These are phyloP conservation scores for Mimumesa dahlbomi DNA, from an alignment of 2,888 invertebrate genomes.

Conservation along the genomic window DNA sequence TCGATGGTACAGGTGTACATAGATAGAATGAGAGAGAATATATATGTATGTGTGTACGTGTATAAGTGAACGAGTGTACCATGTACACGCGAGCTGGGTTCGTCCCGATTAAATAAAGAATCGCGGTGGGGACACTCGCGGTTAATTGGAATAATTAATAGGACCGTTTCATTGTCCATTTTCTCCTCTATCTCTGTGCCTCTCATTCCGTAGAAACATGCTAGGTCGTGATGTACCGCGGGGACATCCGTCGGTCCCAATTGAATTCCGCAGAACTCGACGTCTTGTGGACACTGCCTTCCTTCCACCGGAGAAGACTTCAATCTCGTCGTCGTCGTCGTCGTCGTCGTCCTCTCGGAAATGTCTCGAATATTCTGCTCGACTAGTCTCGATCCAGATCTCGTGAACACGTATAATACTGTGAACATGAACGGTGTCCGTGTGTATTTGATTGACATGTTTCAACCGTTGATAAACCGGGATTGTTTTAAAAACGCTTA, in stretches of 20 bases:
- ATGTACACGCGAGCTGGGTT: slow-evolving; percentile 8
- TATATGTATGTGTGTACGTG: too few relatives aligned
- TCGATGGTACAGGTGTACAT: neutral
- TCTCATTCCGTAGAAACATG: slow-evolving; percentile 37
- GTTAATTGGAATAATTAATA: slow-evolving; percentile 69
- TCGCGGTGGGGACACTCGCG: slow-evolving; percentile 47
- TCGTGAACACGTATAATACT: too few relatives aligned
- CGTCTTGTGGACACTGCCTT: slow-evolving; percentile 47
- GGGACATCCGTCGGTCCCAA: slow-evolving; percentile 50
- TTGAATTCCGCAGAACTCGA: slow-evolving; percentile 46
- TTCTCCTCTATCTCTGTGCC: slow-evolving; percentile 31
- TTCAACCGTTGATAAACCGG: too few relatives aligned
- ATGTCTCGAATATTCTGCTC: slow-evolving; percentile 33
- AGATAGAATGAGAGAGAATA: too few relatives aligned
- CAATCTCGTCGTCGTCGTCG: slow-evolving; percentile 9
- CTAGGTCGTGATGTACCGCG: slow-evolving; percentile 28
- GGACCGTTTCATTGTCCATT: slow-evolving; percentile 59
- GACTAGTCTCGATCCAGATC: neutral
- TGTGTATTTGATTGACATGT: too few relatives aligned
- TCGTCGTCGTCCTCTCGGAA: slow-evolving; percentile 6
- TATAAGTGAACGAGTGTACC: too few relatives aligned
- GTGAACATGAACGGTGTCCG: too few relatives aligned
- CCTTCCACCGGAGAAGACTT: slow-evolving; percentile 21
- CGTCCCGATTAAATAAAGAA: slow-evolving; percentile 59
- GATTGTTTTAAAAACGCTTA: too few relatives aligned